These are phyloP conservation scores for Triops cancriformis DNA, from an alignment of 1,140 invertebrate genomes.

Conservation along the genomic window DNA sequence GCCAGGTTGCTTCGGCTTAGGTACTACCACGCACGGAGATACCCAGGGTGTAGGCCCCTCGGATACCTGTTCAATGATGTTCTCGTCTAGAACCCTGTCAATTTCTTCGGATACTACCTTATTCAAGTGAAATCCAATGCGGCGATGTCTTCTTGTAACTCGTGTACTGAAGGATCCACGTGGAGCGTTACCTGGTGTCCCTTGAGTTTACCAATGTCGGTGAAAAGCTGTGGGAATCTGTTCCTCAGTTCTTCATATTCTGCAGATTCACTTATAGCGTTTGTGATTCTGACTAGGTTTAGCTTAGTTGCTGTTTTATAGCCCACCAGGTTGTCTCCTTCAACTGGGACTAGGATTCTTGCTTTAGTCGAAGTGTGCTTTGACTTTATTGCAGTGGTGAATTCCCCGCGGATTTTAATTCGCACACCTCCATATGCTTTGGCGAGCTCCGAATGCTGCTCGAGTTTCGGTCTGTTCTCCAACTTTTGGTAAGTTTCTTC, in stretches of 20 bases:
- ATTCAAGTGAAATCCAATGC: constrained; percentile 20
- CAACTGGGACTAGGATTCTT: neutral
- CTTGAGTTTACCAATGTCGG: neutral
- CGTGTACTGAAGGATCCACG: constrained; percentile 10
- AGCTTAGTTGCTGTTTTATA: constrained; percentile 12
- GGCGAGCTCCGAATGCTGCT: neutral
- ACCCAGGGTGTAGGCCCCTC: constrained; percentile 21
- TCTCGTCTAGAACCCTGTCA: neutral
- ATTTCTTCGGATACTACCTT: constrained; percentile 10
- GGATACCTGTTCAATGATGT: constrained; percentile 21
- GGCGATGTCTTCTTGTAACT: constrained; percentile 17
- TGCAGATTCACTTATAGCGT: neutral
- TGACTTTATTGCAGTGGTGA: neutral
- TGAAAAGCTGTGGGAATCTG: neutral
- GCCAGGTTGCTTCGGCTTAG: constrained; percentile 23
- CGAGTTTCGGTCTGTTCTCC: neutral
- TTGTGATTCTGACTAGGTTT: neutral
- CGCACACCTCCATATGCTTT: neutral
- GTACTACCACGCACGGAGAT: constrained; percentile 22
- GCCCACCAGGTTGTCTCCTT: neutral
- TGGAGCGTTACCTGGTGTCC: constrained; percentile 5
- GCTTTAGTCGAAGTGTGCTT: neutral
- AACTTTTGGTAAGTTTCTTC: neutral
- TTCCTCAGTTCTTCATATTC: neutral
- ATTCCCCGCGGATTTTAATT: neutral